Percentiles rank a stretch among this genome's conserved stretches.
Conservation (phyloP, 2,888 invertebrate species). For the Latrodectus hesperus region DNA sequence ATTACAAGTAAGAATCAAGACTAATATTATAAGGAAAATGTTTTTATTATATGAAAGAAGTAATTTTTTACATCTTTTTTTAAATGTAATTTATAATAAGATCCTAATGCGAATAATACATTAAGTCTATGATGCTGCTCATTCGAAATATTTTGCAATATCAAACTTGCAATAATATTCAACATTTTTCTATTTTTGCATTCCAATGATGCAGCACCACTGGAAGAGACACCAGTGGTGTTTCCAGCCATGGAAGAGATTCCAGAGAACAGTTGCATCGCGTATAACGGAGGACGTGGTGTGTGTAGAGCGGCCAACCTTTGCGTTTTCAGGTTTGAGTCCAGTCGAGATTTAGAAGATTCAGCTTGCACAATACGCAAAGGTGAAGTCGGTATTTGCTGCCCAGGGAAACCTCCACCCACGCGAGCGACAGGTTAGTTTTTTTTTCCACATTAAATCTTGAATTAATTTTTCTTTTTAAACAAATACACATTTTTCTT, state of each 20-base stretch:
- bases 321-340: slow-evolving; percentile 59
- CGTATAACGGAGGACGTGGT: slow-evolving; percentile 35
- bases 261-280: slow-evolving; percentile 28
- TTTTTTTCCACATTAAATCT: background rate
- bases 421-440: slow-evolving; percentile 42
- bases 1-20: too few relatives aligned
- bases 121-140: too few relatives aligned
- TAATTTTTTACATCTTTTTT: too few relatives aligned
- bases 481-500: too few relatives aligned
- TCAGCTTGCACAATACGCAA: slow-evolving; percentile 44
- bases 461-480: background rate
- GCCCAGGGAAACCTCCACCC: slow-evolving; percentile 56
- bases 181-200: background rate
- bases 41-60: too few relatives aligned
- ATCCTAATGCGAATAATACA: too few relatives aligned
- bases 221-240: slow-evolving; percentile 40
- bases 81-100: too few relatives aligned
- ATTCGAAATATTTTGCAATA: too few relatives aligned
- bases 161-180: too few relatives aligned
- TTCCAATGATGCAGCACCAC: background rate
- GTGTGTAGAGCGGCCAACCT: slow-evolving; percentile 32
- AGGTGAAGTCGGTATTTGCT: slow-evolving; percentile 48
- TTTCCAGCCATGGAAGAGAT: slow-evolving; percentile 43
- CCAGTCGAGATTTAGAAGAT: slow-evolving; percentile 25
- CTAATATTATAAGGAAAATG: too few relatives aligned